Conservation (phyloP, 2,888 invertebrate species). For the Drosophila dives region DNA sequence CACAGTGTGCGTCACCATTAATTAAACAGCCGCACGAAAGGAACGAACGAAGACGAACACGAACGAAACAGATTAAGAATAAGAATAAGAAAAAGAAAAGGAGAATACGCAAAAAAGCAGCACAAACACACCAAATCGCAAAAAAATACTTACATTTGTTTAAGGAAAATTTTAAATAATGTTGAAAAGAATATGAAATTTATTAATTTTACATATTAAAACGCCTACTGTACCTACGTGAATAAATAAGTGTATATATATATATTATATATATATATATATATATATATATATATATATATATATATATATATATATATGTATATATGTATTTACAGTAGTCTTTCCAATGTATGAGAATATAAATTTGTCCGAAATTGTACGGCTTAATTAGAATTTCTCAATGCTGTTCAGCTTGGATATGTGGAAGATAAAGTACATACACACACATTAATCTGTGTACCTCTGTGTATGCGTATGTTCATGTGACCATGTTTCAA, state of each 20-base stretch:
- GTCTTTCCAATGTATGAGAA: not conserved
- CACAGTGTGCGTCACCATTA: constrained; percentile 74
- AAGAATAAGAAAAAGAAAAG: constrained; percentile 10
- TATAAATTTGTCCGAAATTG: not conserved
- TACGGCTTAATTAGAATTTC: constrained; percentile 7
- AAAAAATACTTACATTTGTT: constrained; percentile 13
- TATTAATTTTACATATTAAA: constrained; percentile 1
- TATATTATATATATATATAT: too few species aligned
- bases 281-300: not conserved
- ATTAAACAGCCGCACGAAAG: constrained; percentile 45
- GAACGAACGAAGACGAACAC: constrained; percentile 9
- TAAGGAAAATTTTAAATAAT: not conserved
- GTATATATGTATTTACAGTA: not conserved
- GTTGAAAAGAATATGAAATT: constrained; percentile 5
- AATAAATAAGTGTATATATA: not conserved
- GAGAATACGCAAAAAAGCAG: not conserved
- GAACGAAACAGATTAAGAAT: constrained; percentile 7
- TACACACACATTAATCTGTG: not conserved
- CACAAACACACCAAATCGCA: constrained; percentile 17
- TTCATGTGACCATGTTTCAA: constrained; percentile 7
- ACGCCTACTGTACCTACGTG: not conserved
- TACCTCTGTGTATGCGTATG: not conserved
- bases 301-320: not conserved
- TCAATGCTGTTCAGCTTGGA: constrained; percentile 7
- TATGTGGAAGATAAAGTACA: not conserved